These are phyloP conservation scores for Eumaeus atala DNA, from an alignment of 1,140 invertebrate species.

Conservation along the genomic window DNA sequence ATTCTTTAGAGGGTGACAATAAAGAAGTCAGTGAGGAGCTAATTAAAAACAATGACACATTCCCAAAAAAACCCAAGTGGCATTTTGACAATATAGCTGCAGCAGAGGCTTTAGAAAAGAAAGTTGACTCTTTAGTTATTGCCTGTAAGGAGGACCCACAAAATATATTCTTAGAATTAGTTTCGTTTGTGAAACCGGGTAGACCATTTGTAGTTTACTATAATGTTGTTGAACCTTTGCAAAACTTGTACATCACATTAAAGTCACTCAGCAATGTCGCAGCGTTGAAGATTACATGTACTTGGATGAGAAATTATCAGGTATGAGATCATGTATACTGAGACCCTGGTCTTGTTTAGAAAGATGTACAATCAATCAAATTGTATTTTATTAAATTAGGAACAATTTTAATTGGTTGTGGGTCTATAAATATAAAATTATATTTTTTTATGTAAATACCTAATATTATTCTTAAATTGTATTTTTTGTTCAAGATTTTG, in stretches of 20 bases:
- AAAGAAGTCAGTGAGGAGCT: conserved; percentile 23
- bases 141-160: conserved; percentile 89
- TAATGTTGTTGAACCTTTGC: conserved; percentile 84
- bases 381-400: too few relatives aligned
- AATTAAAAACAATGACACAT: conserved; percentile 15
- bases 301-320: conserved; percentile 93
- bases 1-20: conserved; percentile 21
- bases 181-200: conserved; percentile 84
- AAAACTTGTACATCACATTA: conserved; percentile 85
- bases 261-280: conserved; percentile 82
- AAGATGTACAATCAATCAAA: too few relatives aligned
- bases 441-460: too few relatives aligned
- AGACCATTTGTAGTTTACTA: conserved; percentile 90
- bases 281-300: conserved; percentile 86
- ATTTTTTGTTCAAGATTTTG: conserved; percentile 43
- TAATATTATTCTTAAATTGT: too few relatives aligned
- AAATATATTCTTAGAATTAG: conserved; percentile 83
- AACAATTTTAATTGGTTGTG: too few relatives aligned
- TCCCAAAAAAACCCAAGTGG: conserved; percentile 77
- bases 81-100: conserved; percentile 79
- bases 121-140: conserved; percentile 87
- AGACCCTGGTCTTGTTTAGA: too few relatives aligned
- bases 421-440: too few relatives aligned
- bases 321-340: too few relatives aligned
- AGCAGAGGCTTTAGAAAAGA: conserved; percentile 70